Evolutionary conservation across 1,140 invertebrate genomes (phyloP).

Genomic region (Gyrodactylus salaris): DNA sequence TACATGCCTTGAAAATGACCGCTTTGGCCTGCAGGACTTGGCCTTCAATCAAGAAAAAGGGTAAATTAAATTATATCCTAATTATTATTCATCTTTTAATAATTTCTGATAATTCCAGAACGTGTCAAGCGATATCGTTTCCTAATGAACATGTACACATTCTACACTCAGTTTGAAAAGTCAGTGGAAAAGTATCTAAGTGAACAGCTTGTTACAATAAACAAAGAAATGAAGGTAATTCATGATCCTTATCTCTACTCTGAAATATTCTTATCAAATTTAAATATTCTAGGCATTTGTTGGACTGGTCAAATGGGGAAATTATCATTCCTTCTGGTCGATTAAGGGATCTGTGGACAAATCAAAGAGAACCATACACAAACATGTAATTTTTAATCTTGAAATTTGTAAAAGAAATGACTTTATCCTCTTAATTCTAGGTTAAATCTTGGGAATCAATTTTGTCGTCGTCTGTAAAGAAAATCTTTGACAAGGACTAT

Average conservation of each 20-base stretch:
- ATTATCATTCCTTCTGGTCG: background rate
- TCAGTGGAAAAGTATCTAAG: constrained; percentile 31
- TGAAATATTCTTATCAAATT: background rate
- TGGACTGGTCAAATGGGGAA: background rate
- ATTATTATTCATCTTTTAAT: background rate
- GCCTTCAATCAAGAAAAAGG: background rate
- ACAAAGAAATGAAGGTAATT: background rate
- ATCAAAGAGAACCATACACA: background rate
- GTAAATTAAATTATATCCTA: background rate
- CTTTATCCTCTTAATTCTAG: background rate
- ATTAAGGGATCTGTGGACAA: background rate
- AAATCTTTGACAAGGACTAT: background rate
- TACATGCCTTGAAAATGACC: constrained; percentile 23
- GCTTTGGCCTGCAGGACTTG: background rate
- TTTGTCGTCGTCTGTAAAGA: background rate
- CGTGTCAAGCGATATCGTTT: constrained; percentile 17
- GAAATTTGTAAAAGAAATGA: too few species aligned
- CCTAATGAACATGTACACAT: constrained; percentile 48
- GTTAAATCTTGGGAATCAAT: background rate
- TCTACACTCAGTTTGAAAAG: constrained; percentile 40
- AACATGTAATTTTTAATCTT: too few species aligned
- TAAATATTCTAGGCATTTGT: background rate
- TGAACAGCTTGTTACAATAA: constrained; percentile 13
- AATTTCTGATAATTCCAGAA: constrained; percentile 11
- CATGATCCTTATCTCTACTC: too few species aligned